Conservation (phyloP, 2,113 vertebrate genomes). For the Seriola aureovittata region DNA sequence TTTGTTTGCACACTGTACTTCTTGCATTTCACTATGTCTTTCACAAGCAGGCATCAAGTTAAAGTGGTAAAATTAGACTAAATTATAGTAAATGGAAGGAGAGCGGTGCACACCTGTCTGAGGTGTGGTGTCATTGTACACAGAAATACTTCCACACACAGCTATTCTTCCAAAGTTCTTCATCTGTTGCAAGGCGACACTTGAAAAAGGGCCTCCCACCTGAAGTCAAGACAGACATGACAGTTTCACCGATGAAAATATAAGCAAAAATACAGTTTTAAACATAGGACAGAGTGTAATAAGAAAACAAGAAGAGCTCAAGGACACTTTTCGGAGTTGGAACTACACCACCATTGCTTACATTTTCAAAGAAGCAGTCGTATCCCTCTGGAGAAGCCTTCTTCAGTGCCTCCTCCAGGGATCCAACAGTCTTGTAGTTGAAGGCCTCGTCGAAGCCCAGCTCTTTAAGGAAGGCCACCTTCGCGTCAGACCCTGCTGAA, state of each 20-base stretch:
- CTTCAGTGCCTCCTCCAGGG: conserved; percentile 87
- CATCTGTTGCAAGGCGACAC: conserved; percentile 87
- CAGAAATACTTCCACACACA: conserved; percentile 89
- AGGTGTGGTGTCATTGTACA: conserved; percentile 84
- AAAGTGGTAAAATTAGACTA: neutral
- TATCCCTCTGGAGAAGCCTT: conserved; percentile 90
- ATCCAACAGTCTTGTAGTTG: conserved; percentile 91
- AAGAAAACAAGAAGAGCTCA: neutral
- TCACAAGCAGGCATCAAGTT: neutral
- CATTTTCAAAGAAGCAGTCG: conserved; percentile 93
- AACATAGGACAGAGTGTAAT: neutral
- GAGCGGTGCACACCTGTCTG: conserved; percentile 84
- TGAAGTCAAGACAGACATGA: conserved; percentile 53
- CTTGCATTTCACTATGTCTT: neutral
- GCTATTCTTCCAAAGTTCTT: conserved; percentile 90
- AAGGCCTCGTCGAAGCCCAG: conserved; percentile 90
- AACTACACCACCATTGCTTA: conserved; percentile 51
- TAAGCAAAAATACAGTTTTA: neutral
- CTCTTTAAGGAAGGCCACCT: conserved; percentile 88
- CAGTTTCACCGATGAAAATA: neutral
- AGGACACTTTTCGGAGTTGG: neutral
- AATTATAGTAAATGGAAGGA: neutral
- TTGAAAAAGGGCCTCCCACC: conserved; percentile 91
- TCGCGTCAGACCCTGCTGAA: conserved; percentile 87
- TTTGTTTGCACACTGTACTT: neutral